Evolutionary conservation across 2,113 vertebrate genomes (phyloP), one percentile per base, ranked within the genome.

Genomic region (Scophthalmus maximus): DNA sequence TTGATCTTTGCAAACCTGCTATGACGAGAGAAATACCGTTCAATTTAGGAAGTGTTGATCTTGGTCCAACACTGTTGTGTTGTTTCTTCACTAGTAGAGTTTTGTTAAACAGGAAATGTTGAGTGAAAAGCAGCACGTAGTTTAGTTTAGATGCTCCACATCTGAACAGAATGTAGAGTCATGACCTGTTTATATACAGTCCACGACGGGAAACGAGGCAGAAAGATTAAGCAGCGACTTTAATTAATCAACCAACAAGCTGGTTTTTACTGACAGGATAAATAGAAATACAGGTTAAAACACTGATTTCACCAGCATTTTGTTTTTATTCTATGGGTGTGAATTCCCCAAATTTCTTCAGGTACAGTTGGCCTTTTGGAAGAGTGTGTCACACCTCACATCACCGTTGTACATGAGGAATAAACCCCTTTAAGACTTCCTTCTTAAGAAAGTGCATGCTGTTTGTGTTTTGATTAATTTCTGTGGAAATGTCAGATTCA

Each of bases 371-470:
- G 3, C 17, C 57, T 58, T 6, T 52, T 26, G 64, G 20, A 14
- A 5, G 46, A 10, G 42, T 23, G 3, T 51, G 2, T 74, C 10
- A 44, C 23, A 30, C 46, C 20, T 27, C 23, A 46, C 1, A 18
- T 51, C 18, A 1, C 4, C 29, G 10, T 36, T 36, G 1, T 26
- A 14, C 1, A 32, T 17, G 3, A 58, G 12, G 1, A 67, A 57
- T 42, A 36, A 27, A 63, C 0, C 18, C 6, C 22, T 6, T 5
- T 1, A 11, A 5, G 9, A 23, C 25, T 69, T 57, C 30, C 50
- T 29, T 52, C 22, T 34, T 1, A 18, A 63, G 73, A 78, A 84
- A 78, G 56, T 68, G 78, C 68, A 64, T 17, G 10, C 9, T 51
- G 0, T 73, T 47, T 60, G 22, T 23, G 50, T 71, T 1, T 40